Conservation (phyloP, 2,888 invertebrate species). For the Lasioglossum oenotherae region DNA sequence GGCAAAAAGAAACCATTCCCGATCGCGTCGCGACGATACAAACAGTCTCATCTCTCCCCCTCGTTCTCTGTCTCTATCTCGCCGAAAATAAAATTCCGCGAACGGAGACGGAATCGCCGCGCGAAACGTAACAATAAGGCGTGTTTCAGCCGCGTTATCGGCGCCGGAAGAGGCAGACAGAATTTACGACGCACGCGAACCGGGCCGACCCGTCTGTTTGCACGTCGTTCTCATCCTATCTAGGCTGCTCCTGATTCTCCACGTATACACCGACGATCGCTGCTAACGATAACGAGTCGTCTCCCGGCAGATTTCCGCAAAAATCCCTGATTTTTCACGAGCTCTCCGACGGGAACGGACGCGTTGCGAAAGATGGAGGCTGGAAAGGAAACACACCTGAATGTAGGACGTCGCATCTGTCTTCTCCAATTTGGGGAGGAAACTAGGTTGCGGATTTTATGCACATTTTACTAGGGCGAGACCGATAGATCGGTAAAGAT, state of each 20-base stretch:
- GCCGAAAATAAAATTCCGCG: constrained; percentile 8
- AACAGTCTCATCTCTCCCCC: not conserved
- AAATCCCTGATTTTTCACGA: not conserved
- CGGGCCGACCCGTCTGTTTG: constrained; percentile 65
- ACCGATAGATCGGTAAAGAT: too few species aligned
- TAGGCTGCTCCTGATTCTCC: constrained; percentile 61
- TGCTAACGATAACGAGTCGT: constrained; percentile 50
- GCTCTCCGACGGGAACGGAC: constrained; percentile 5
- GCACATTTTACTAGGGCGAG: not conserved
- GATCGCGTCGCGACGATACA: constrained; percentile 14
- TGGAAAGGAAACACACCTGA: not conserved
- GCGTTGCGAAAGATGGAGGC: not conserved
- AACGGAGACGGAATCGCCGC: constrained; percentile 50
- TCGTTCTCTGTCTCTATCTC: not conserved
- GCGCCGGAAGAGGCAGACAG: constrained; percentile 56
- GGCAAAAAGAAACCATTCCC: not conserved
- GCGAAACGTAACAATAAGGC: constrained; percentile 62
- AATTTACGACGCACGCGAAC: constrained; percentile 66
- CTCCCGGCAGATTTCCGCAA: constrained; percentile 3
- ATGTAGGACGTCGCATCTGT: not conserved
- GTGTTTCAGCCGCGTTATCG: constrained; percentile 66
- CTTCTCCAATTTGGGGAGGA: not conserved
- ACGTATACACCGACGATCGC: constrained; percentile 41
- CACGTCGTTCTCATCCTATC: constrained; percentile 66
- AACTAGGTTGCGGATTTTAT: not conserved